Percentiles rank a stretch among this genome's conserved stretches.
Evolutionary conservation across 2,113 vertebrate genomes (phyloP).

Genomic region (Hippoglossus stenolepis): DNA sequence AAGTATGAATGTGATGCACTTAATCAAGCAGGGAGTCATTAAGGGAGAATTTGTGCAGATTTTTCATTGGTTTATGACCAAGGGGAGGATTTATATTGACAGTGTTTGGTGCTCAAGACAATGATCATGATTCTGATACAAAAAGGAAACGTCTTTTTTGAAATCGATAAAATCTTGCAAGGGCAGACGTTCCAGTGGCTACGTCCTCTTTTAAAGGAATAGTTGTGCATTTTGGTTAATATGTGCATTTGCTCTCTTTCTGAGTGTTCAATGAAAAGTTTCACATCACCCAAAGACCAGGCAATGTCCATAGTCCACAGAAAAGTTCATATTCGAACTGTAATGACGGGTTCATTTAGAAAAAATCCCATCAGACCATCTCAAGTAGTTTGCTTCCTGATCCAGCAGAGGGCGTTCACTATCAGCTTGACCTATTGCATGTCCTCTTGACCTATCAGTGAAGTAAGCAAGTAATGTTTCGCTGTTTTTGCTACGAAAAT

Average conservation of each 20-base stretch:
- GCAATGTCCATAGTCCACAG: not conserved
- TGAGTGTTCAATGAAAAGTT: not conserved
- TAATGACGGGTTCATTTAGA: too few relatives aligned
- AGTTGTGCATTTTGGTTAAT: not conserved
- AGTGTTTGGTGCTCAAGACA: not conserved
- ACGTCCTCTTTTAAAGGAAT: not conserved
- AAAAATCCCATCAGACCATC: too few relatives aligned
- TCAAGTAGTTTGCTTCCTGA: too few relatives aligned
- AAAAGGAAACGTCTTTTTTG: constrained; percentile 14
- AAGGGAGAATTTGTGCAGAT: constrained; percentile 34
- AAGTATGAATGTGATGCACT: constrained; percentile 56
- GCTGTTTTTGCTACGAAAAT: too few relatives aligned
- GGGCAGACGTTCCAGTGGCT: too few relatives aligned
- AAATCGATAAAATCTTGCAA: not conserved
- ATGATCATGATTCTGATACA: constrained; percentile 39
- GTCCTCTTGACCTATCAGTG: too few relatives aligned
- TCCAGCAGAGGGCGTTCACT: too few relatives aligned
- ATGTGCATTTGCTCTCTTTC: not conserved
- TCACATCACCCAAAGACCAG: not conserved
- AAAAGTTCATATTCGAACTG: not conserved
- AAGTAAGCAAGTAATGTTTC: too few relatives aligned
- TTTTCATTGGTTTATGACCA: constrained; percentile 27
- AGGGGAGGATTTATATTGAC: constrained; percentile 33
- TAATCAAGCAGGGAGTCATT: constrained; percentile 61
- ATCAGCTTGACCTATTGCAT: too few relatives aligned